Conservation (phyloP, 2,888 invertebrate species). For the Cistogaster globosa region DNA sequence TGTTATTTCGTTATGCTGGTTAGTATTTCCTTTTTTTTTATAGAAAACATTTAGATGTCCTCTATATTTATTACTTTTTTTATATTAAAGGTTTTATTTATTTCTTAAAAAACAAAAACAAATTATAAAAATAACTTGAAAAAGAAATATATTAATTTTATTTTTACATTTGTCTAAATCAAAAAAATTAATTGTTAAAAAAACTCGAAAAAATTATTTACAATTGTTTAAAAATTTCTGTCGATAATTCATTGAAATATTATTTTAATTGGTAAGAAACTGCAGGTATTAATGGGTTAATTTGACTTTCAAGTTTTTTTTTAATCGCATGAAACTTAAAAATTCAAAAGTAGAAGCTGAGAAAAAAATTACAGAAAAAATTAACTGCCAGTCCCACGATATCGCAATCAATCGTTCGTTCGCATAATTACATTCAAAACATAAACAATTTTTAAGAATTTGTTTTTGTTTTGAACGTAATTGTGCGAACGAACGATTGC, state of each 20-base stretch:
- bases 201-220: not conserved
- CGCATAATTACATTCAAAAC: too few relatives aligned
- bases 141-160: not conserved
- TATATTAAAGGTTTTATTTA: slow-evolving; percentile 49
- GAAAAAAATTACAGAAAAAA: too few relatives aligned
- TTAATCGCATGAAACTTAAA: not conserved
- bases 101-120: slow-evolving; percentile 39
- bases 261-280: too few relatives aligned
- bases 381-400: too few relatives aligned
- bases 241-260: too few relatives aligned
- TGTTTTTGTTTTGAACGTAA: too few relatives aligned
- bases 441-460: too few relatives aligned
- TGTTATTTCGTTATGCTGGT: slow-evolving; percentile 56
- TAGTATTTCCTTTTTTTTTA: slow-evolving; percentile 24
- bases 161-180: not conserved
- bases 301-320: not conserved
- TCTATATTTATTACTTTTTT: slow-evolving; percentile 50
- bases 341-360: too few relatives aligned
- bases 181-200: slow-evolving; percentile 5
- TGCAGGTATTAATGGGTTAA: too few relatives aligned
- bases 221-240: not conserved
- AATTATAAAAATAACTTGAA: slow-evolving; percentile 22
- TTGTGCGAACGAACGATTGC: too few relatives aligned
- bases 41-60: slow-evolving; percentile 59
- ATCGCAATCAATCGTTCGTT: too few relatives aligned